A percentile compares a stretch with the other conserved stretches of the same genome.
phyloP scores from a whole-genome alignment of 2,113 vertebrate genomes.

The Malurus cyaneus region DNA sequence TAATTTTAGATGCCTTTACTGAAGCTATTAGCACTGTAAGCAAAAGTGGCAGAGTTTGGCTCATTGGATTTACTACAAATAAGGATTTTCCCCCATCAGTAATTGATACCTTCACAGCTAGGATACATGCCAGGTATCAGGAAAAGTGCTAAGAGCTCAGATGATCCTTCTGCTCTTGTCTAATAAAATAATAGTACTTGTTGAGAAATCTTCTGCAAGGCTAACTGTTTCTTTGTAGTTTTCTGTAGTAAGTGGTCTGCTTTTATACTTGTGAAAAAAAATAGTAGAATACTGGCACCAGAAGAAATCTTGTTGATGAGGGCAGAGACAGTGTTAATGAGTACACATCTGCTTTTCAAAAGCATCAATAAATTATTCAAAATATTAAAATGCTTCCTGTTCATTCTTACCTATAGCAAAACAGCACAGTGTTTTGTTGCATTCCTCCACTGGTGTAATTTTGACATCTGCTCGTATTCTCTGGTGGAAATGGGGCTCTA shows the following conservation, averaged over 20 bases:
- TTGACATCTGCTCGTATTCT: neutral
- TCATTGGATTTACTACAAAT: neutral
- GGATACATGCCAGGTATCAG: neutral
- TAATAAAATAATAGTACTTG: neutral
- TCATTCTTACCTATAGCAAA: conserved; percentile 9
- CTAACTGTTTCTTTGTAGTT: neutral
- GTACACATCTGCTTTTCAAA: conserved; percentile 43
- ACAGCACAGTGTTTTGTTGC: neutral
- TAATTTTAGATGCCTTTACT: neutral
- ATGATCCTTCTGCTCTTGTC: neutral
- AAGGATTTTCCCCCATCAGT: neutral
- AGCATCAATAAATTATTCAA: conserved; percentile 56
- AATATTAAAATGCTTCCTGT: conserved; percentile 42
- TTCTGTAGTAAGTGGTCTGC: neutral
- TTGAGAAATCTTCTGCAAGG: neutral
- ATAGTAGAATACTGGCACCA: conserved; percentile 5
- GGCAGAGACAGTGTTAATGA: conserved; percentile 29
- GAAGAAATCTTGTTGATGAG: neutral
- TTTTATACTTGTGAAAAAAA: neutral
- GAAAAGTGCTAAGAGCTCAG: neutral
- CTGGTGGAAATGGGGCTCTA: neutral
- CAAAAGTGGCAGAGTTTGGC: neutral
- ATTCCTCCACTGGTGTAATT: neutral
- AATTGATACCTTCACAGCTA: neutral
- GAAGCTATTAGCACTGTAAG: neutral